Evolutionary conservation across 2,888 invertebrate species (phyloP).

Genomic region (Stenodema calcarata): DNA sequence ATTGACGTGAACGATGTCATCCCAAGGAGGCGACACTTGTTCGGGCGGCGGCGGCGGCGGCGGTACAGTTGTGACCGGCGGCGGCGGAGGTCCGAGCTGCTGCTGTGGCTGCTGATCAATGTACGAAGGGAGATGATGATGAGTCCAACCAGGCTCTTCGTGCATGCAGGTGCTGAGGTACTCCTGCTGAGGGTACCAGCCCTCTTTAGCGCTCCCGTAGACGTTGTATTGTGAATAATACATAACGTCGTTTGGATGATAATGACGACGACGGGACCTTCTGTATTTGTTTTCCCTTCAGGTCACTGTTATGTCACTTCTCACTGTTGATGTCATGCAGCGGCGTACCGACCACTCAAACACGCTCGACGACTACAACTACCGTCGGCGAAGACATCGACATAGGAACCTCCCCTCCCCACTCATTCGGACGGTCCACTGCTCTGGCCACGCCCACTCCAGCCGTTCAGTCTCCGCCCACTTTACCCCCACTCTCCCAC

Average conservation of each 20-base stretch:
- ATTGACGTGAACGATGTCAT: conserved; percentile 35
- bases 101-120: conserved; percentile 16
- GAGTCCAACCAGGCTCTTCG: conserved; percentile 53
- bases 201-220: conserved; percentile 45
- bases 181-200: conserved; percentile 57
- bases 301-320: background rate
- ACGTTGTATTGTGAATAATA: conserved; percentile 53
- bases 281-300: background rate
- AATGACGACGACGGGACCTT: background rate
- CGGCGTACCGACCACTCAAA: background rate
- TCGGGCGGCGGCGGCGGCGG: conserved; percentile 53
- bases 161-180: conserved; percentile 56
- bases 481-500: too few species aligned
- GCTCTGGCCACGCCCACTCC: background rate
- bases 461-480: too few species aligned
- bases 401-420: background rate
- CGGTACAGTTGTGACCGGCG: conserved; percentile 49
- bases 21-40: conserved; percentile 45
- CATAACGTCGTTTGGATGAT: conserved; percentile 43
- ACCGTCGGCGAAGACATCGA: background rate
- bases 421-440: too few species aligned
- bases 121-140: conserved; percentile 23
- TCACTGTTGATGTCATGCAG: background rate
- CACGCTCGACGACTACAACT: background rate
- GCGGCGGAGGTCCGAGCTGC: conserved; percentile 32